Evolutionary conservation across 1,140 invertebrate genomes (phyloP), one percentile per base, ranked within the genome.

Genomic region (Meloidogyne chitwoodi): DNA sequence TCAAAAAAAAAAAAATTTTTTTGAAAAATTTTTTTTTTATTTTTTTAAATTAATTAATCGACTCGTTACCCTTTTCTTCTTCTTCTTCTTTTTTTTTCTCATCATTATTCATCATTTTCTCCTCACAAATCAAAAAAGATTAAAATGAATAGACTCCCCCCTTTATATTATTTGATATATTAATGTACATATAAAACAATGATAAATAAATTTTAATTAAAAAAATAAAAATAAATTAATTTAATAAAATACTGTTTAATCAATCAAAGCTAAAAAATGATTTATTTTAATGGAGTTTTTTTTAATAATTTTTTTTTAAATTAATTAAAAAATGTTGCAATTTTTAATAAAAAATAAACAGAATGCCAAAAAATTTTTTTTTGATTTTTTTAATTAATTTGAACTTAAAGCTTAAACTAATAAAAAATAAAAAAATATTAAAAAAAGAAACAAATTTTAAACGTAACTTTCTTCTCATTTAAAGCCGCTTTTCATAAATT

Each of bases 101-200:
- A 16, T 2, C 31, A 69, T 69, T 63, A 71, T 72, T 72, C 70
- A 63, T 24, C 70, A 62, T 56, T 63, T 14, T 63, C 69, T 26
- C 48, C 27, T 19, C 48, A 56, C 3, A 56, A 56, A 56, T 56
- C 19, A 56, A 56, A 56, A 22, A 56, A 2, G 2, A 48, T 48
- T 2, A 48, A 19, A 16, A 48, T 48, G 19, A 48, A 3, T 48
- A 14, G 19, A 19, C 44, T 48, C 16, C 6, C 48, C 64, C 26
- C 56, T n/a, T 22, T 64, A 62, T 24, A 72, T 62, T 72, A 56
- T 61, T 56, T 56, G 56, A 73, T 63, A 26, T 19, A 73, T 73
- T 34, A 67, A 4, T 22, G 10, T 26, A 61, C 44, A 38, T 71
- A 71, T n/a, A 56, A 24, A 22, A 63, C 41, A 63, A 31, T 63